phyloP scores from a whole-genome alignment of 2,888 invertebrate species.

The Cephus pygmeus region DNA sequence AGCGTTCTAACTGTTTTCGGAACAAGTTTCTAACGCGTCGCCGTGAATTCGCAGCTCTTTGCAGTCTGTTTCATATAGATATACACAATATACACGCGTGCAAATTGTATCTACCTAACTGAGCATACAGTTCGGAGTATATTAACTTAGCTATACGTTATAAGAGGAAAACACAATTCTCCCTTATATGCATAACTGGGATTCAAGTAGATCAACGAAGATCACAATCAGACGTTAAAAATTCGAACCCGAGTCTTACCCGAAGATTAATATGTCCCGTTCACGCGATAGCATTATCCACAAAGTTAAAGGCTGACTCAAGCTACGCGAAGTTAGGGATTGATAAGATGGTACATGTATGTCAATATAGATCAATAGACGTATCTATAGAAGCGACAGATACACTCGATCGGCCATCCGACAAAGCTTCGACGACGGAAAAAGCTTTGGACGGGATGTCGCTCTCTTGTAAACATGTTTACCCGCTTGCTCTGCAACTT shows the following conservation, averaged over 20 bases:
- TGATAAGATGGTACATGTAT: neutral
- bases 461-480: constrained; percentile 3
- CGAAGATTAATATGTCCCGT: neutral
- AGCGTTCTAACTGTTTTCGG: neutral
- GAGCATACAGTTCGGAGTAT: neutral
- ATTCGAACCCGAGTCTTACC: neutral
- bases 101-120: neutral
- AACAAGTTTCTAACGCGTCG: neutral
- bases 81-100: neutral
- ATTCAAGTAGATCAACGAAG: neutral
- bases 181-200: neutral
- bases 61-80: neutral
- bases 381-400: neutral
- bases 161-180: too few relatives aligned
- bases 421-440: neutral
- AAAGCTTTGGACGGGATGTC: neutral
- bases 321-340: neutral
- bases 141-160: neutral
- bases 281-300: neutral
- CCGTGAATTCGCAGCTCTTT: neutral
- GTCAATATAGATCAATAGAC: neutral
- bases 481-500: constrained; percentile 4
- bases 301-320: neutral
- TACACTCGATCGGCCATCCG: neutral
- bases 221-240: neutral